A percentile compares a stretch with the other conserved stretches of the same genome.
Evolutionary conservation across 2,888 invertebrate genomes (phyloP).

Genomic region (Notodonta ziczac): DNA sequence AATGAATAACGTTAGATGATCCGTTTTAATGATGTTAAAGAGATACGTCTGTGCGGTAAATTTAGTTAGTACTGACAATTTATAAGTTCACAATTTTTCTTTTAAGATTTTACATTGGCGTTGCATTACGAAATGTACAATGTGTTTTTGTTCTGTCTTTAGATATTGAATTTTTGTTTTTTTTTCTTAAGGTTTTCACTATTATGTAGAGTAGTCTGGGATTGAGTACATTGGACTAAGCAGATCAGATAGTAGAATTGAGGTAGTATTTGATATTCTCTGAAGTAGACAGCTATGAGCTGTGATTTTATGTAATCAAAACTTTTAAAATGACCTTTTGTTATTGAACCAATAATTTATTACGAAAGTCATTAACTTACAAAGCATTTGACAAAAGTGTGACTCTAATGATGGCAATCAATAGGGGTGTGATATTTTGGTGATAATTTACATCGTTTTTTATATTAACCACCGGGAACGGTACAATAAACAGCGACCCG

Average conservation of each 20-base stretch:
- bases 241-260: too few species aligned
- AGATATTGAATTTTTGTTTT: too few species aligned
- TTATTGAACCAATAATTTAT: neutral
- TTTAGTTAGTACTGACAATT: neutral
- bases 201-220: too few species aligned
- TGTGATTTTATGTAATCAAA: too few species aligned
- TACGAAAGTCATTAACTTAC: neutral
- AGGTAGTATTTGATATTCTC: too few species aligned
- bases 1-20: conserved; percentile 48
- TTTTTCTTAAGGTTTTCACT: too few species aligned
- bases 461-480: conserved; percentile 40
- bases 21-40: conserved; percentile 32
- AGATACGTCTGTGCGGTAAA: neutral
- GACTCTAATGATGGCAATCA: neutral
- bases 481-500: conserved; percentile 44
- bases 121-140: too few species aligned
- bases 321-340: too few species aligned
- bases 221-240: too few species aligned
- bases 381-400: conserved; percentile 1
- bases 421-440: conserved; percentile 5
- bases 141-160: too few species aligned
- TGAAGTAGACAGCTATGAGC: too few species aligned
- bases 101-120: neutral
- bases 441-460: conserved; percentile 34
- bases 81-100: neutral